Conservation (phyloP, 2,797 vertebrate species). For the Schizopygopsis malacanthus region DNA sequence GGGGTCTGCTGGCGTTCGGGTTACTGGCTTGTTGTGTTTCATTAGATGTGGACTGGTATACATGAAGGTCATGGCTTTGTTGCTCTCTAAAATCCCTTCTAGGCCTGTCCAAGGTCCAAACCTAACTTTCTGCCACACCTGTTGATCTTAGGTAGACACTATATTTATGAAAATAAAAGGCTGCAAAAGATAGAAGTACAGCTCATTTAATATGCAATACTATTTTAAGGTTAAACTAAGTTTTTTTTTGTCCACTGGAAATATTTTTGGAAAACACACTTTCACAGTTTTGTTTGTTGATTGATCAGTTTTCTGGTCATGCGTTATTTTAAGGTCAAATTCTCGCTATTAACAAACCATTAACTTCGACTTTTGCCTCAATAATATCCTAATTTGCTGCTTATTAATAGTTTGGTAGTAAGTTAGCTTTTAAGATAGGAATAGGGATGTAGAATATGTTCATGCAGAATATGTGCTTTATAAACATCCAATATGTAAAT, state of each 20-base stretch:
- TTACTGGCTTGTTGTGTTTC: slow-evolving; percentile 27
- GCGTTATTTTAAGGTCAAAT: not conserved
- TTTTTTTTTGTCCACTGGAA: not conserved
- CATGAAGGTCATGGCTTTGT: not conserved
- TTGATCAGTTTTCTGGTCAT: not conserved
- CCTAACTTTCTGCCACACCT: slow-evolving; percentile 1
- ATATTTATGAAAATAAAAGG: not conserved
- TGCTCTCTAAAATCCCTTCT: not conserved
- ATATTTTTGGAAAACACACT: not conserved
- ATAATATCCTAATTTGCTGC: too few species aligned
- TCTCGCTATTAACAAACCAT: not conserved
- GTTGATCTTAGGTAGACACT: not conserved
- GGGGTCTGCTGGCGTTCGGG: slow-evolving; percentile 31
- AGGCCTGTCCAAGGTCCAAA: not conserved
- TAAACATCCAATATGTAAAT: not conserved
- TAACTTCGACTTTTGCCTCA: not conserved
- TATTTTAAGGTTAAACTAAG: not conserved
- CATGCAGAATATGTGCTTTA: too few species aligned
- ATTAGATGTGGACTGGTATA: slow-evolving; percentile 3
- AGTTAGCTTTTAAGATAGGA: too few species aligned
- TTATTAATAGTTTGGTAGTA: not conserved
- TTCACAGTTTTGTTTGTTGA: not conserved
- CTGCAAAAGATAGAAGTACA: not conserved
- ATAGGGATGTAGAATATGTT: too few species aligned
- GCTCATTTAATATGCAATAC: not conserved